phyloP scores from a whole-genome alignment of 2,888 invertebrate species.

The Eumerus sabulonum region DNA sequence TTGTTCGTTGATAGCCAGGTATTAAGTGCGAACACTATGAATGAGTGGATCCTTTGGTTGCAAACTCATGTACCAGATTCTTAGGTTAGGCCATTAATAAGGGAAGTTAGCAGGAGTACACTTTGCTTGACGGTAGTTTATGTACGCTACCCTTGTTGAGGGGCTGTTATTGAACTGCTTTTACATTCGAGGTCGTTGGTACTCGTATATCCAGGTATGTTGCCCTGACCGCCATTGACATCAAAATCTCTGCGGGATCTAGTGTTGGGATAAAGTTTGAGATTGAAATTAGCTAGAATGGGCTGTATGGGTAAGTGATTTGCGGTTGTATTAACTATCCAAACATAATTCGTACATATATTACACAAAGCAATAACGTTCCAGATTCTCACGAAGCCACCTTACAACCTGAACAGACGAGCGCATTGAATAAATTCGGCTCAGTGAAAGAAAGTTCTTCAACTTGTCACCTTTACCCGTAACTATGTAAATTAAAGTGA shows the following conservation, averaged over 20 bases:
- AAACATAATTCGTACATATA: too few relatives aligned
- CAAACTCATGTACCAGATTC: slow-evolving; percentile 30
- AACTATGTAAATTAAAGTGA: slow-evolving; percentile 27
- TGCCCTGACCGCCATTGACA: slow-evolving; percentile 25
- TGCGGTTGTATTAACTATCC: too few relatives aligned
- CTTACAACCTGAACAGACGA: too few relatives aligned
- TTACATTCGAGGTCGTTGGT: too few relatives aligned
- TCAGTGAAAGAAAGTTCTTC: too few relatives aligned
- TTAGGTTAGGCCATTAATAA: slow-evolving; percentile 39
- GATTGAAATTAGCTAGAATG: slow-evolving; percentile 16
- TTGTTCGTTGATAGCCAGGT: slow-evolving; percentile 45
- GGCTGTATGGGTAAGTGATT: too few relatives aligned
- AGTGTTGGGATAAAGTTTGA: too few relatives aligned
- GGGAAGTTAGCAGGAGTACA: slow-evolving; percentile 27
- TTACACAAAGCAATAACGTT: too few relatives aligned
- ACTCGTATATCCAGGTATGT: too few relatives aligned
- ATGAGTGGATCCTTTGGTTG: slow-evolving; percentile 28
- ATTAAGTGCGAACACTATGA: slow-evolving; percentile 17
- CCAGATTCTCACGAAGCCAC: too few relatives aligned
- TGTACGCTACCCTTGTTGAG: background rate
- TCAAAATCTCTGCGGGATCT: background rate
- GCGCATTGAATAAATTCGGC: too few relatives aligned
- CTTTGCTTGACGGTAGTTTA: slow-evolving; percentile 34
- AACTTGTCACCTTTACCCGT: background rate
- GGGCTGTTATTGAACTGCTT: slow-evolving; percentile 6